phyloP scores from a whole-genome alignment of 2,113 vertebrate species.

The Leptocoma aspasia region DNA sequence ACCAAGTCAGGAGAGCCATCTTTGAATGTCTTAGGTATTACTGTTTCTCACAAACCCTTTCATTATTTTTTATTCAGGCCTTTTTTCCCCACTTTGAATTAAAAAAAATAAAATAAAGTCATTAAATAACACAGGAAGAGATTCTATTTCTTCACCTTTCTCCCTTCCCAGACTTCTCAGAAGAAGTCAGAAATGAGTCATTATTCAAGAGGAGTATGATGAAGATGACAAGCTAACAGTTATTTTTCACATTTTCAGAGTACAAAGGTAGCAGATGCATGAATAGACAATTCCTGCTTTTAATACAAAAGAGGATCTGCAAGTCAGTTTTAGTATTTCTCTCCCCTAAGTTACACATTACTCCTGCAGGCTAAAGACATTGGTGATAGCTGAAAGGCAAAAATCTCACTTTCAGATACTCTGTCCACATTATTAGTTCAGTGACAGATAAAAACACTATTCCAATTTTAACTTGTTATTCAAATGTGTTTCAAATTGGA shows the following conservation, averaged over 20 bases:
- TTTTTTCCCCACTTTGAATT: accelerated
- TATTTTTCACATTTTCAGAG: background rate
- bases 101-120: background rate
- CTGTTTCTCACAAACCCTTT: background rate
- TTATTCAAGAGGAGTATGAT: background rate
- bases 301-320: background rate
- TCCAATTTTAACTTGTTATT: background rate
- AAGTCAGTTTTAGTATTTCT: background rate
- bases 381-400: background rate
- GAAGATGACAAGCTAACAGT: background rate
- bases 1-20: background rate
- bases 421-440: background rate
- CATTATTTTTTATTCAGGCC: background rate
- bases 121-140: background rate
- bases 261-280: background rate
- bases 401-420: background rate
- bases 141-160: background rate
- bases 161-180: background rate
- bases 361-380: background rate
- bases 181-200: background rate
- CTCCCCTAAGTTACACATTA: background rate
- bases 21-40: background rate
- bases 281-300: background rate
- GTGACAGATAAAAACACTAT: background rate
- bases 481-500: background rate